Percentiles rank a stretch among this genome's conserved stretches.
These are phyloP conservation scores for Axis porcinus DNA, from an alignment of 2,113 vertebrate species.

Conservation along the genomic window DNA sequence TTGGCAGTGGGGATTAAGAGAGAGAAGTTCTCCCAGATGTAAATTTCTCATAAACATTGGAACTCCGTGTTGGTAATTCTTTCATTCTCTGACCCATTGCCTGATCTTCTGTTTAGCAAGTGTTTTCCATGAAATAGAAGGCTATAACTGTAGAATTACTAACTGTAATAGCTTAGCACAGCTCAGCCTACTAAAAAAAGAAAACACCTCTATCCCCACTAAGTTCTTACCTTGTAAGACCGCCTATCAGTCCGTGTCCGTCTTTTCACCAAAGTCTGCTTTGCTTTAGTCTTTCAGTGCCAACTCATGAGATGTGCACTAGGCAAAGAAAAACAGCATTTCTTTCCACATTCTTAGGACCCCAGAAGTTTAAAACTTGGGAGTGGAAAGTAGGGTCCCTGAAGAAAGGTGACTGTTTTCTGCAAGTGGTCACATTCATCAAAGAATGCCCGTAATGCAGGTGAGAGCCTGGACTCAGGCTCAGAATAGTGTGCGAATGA, in stretches of 20 bases:
- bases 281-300: background rate
- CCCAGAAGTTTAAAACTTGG: background rate
- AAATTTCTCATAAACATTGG: slow-evolving; percentile 46
- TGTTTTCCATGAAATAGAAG: slow-evolving; percentile 24
- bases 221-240: background rate
- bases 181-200: background rate
- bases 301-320: background rate
- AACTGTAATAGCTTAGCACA: slow-evolving; percentile 48
- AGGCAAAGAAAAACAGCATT: background rate
- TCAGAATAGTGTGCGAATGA: rapidly evolving
- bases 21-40: background rate
- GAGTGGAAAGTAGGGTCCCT: background rate
- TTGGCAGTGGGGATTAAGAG: background rate
- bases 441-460: background rate
- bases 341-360: background rate
- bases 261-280: background rate
- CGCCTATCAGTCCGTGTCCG: background rate
- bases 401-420: background rate
- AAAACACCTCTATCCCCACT: background rate
- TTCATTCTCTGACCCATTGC: slow-evolving; percentile 17
- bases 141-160: slow-evolving; percentile 52
- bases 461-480: background rate
- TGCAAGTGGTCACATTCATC: background rate
- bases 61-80: slow-evolving; percentile 24
- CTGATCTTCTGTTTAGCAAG: slow-evolving; percentile 46